Evolutionary conservation across 1,140 invertebrate genomes (phyloP), one percentile per base, ranked within the genome.

Genomic region (Oscheius sp.): DNA sequence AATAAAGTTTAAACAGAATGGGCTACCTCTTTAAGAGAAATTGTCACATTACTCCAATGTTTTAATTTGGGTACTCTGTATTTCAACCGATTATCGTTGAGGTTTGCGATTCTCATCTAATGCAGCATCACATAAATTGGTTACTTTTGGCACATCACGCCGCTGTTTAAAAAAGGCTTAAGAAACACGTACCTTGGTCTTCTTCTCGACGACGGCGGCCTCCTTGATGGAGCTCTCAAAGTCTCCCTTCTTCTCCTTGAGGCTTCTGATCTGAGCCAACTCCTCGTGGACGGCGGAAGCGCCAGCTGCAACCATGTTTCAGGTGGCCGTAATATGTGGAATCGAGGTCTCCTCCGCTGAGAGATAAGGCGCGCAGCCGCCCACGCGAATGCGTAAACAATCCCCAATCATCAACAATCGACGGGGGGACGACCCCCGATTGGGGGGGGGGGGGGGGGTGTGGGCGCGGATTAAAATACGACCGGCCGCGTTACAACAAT

Each of bases 191-290:
- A 68, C 67, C 69, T 71, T 32, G 3, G 75, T 77, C 29, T 68
- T 76, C 68, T 77, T 77, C 61, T 77, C 75, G 2, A 77, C 68
- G 20, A 42, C 59, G 20, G 75, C 68, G 18, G 78, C 63, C 20
- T 84, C 82, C 36, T 77, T 67, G 32, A 66, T 75, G n/a, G 80
- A 82, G 29, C 59, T 49, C 73, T 83, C 82, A 58, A 84, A 69
- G 52, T 79, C 70, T 66, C 67, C 79, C 76, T 82, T 82, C 73
- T 80, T 82, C 36, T 84, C 78, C 63, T 78, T 80, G 67, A 64
- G 78, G 26, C 64, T 46, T 31, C 68, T 74, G 20, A 82, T 34
- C 63, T 78, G 73, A 29, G 82, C 67, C 31, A 82, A 38, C 59
- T 82, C 80, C 61, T 82, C 80, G 42, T 73, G 68, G 63, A 83